phyloP scores from a whole-genome alignment of 2,888 invertebrate genomes.

The Dimorphilus gyrociliatus region DNA sequence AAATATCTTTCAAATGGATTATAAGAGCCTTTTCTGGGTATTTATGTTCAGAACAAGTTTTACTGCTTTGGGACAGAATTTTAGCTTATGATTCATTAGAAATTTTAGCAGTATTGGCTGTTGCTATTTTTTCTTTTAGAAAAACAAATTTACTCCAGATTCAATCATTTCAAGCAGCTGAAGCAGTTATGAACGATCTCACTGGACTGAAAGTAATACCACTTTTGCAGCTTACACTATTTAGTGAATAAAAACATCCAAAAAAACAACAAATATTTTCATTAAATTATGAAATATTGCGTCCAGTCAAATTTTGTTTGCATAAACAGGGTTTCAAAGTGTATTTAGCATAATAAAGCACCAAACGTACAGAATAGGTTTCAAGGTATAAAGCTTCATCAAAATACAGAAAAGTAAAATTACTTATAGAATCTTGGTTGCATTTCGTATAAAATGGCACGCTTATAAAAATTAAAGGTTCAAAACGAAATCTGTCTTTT shows the following conservation, averaged over 20 bases:
- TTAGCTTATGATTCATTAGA: slow-evolving; percentile 81
- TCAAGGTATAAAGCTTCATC: too few relatives aligned
- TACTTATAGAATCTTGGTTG: too few relatives aligned
- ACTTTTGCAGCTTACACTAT: slow-evolving; percentile 30
- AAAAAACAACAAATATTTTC: too few relatives aligned
- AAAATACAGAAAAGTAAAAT: too few relatives aligned
- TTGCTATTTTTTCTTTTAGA: slow-evolving; percentile 35
- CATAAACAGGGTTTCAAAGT: too few relatives aligned
- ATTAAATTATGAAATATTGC: too few relatives aligned
- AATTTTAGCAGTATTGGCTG: slow-evolving; percentile 48
- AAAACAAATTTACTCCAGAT: slow-evolving; percentile 36
- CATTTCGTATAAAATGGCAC: too few relatives aligned
- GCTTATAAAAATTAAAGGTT: too few relatives aligned
- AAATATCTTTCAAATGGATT: slow-evolving; percentile 85
- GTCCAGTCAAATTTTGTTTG: too few relatives aligned
- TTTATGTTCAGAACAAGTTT: slow-evolving; percentile 72
- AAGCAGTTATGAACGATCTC: slow-evolving; percentile 35
- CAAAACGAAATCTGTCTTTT: too few relatives aligned
- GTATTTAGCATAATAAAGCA: too few relatives aligned
- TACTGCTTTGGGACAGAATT: slow-evolving; percentile 79
- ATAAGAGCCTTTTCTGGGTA: slow-evolving; percentile 91
- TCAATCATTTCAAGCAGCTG: slow-evolving; percentile 30
- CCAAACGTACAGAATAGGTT: too few relatives aligned
- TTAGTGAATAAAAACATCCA: slow-evolving; percentile 21
- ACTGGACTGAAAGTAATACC: slow-evolving; percentile 34